Base-by-base conservation (phyloP, 2,888 invertebrate species). In the Melieria picta region DNA sequence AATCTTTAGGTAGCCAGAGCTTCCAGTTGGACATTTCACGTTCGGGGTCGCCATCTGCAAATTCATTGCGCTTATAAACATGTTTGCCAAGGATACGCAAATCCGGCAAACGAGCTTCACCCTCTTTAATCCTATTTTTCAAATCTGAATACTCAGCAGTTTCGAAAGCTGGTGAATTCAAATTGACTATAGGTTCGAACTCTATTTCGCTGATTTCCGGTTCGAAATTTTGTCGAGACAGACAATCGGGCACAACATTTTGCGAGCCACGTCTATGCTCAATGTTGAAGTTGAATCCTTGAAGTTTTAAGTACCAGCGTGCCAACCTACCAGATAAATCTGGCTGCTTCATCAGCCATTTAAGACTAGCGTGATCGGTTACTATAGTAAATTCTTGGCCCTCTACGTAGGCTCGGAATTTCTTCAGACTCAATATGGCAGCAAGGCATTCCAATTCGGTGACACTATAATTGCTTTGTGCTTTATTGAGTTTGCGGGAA, bases 41-140 rank as follows among this genome's bases (percentile, higher is more conserved):
- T 57, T 47, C 48, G 0, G 46, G 11, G 30, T 7, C 65, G 7
- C 72, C 69, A 50, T 72, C 65, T 1, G 69, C 63, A 43, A 72
- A 62, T 68, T 74, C 72, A 0, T 72, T 74, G 5, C 57, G 16
- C 16, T 72, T 72, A 47, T 72, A 74, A n/a, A n/a, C n/a, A n/a
- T n/a, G 0, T 70, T 13, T 10, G 16, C 65, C 72, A 11, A 47
- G 30, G 4, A 72, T 50, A 10, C 69, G 68, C 4, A 72, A 11
- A 42, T 68, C 68, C 1, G 61, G 72, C 9, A 72, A 45, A 13
- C 52, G 9, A 10, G 9, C 45, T 45, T 47, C 47, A 10, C 67
- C 52, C 3, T 65, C 67, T 5, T 67, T 63, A 47, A 62, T 48
- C 6, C 65, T 11, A 45, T 65, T 47, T 50, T 65, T 45, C 46